phyloP scores from a whole-genome alignment of 1,140 invertebrate species.

The Panulirus ornatus region DNA sequence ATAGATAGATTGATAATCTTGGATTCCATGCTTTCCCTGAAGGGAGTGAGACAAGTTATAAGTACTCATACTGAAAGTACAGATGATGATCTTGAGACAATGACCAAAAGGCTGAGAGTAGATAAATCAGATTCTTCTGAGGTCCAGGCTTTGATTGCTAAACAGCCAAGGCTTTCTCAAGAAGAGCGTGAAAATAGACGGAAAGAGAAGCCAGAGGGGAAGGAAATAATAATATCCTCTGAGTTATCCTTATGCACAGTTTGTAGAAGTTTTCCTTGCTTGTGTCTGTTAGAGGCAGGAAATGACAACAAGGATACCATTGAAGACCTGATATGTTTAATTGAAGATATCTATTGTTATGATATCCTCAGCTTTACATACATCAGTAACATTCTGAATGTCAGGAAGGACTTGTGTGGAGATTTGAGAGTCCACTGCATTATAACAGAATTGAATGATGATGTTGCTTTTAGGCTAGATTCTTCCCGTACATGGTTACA shows the following conservation, averaged over 20 bases:
- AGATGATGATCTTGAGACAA: background rate
- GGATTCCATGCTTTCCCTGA: conserved; percentile 35
- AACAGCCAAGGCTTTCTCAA: conserved; percentile 10
- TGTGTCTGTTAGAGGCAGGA: background rate
- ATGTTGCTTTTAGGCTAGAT: too few relatives aligned
- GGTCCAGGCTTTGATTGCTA: background rate
- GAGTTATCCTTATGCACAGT: background rate
- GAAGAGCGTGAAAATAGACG: background rate
- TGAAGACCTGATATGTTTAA: conserved; percentile 10
- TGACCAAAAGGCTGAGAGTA: conserved; percentile 28
- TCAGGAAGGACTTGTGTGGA: conserved; percentile 56
- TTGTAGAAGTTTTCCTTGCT: conserved; percentile 6
- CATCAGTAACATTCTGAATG: background rate
- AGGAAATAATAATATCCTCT: conserved; percentile 45
- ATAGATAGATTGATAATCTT: conserved; percentile 23
- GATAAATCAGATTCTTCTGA: background rate
- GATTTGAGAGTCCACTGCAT: conserved; percentile 32
- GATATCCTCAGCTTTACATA: conserved; percentile 43
- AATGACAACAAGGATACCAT: conserved; percentile 1
- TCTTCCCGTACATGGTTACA: background rate
- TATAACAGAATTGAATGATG: conserved; percentile 6
- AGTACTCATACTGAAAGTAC: conserved; percentile 3
- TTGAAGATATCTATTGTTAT: conserved; percentile 44
- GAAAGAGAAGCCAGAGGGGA: conserved; percentile 27
- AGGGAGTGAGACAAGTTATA: conserved; percentile 10